These are phyloP conservation scores for Cheilosia urbana DNA, from an alignment of 2,888 invertebrate genomes.

Conservation along the genomic window DNA sequence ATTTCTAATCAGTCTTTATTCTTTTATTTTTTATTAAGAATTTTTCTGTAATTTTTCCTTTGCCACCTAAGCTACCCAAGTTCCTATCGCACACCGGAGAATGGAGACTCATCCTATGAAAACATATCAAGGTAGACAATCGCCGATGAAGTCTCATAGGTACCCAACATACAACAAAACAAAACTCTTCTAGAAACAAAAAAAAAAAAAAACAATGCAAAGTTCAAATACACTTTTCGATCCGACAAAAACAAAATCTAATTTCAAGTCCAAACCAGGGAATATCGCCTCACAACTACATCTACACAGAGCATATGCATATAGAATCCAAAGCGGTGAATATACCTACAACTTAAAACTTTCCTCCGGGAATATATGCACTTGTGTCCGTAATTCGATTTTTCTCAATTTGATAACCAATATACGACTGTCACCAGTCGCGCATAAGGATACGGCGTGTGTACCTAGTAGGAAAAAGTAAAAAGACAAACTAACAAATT, in stretches of 20 bases:
- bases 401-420: slow-evolving; percentile 69
- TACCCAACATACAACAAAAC: too few relatives aligned
- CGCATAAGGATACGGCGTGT: slow-evolving; percentile 1
- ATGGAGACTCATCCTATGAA: too few relatives aligned
- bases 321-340: slow-evolving; percentile 2
- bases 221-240: not conserved
- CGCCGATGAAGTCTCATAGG: too few relatives aligned
- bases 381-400: slow-evolving; percentile 58
- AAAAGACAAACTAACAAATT: slow-evolving; percentile 48
- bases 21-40: not conserved
- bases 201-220: not conserved
- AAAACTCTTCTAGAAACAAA: not conserved
- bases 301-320: too few relatives aligned
- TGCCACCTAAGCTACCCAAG: not conserved
- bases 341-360: slow-evolving; percentile 23
- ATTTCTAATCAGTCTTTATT: too few relatives aligned
- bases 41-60: not conserved
- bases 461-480: too few relatives aligned
- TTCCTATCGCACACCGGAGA: too few relatives aligned
- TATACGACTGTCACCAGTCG: slow-evolving; percentile 43
- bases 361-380: slow-evolving; percentile 33
- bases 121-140: too few relatives aligned
- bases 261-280: not conserved
- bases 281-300: too few relatives aligned
- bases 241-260: not conserved